phyloP scores from a whole-genome alignment of 2,113 vertebrate species.

The Dinomys branickii region DNA sequence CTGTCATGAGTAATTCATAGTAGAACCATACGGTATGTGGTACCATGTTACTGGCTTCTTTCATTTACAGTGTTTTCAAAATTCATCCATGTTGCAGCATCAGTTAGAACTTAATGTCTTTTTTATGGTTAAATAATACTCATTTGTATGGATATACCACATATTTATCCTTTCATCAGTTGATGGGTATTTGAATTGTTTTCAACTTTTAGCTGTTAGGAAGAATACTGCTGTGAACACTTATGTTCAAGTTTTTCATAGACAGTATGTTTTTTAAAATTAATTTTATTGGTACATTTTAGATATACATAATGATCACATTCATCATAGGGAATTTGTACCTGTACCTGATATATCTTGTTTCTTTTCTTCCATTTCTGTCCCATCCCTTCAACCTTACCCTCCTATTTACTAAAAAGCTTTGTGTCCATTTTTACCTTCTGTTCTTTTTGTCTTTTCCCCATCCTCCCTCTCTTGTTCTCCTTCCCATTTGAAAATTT shows the following conservation, averaged over 20 bases:
- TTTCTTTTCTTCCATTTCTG: neutral
- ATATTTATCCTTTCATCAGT: slow-evolving; percentile 1
- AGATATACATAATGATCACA: neutral
- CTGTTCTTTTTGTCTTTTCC: neutral
- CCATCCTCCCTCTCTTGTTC: neutral
- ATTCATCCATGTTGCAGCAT: neutral
- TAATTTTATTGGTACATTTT: neutral
- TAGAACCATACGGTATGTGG: neutral
- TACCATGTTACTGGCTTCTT: neutral
- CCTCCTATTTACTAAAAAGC: neutral
- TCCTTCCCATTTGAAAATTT: neutral
- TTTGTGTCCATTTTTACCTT: neutral
- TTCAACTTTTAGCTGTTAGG: neutral
- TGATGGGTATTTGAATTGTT: neutral
- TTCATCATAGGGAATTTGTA: neutral
- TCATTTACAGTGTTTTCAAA: slow-evolving; percentile 14
- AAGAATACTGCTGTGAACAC: slow-evolving; percentile 4
- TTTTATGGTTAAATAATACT: slow-evolving; percentile 26
- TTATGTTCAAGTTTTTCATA: slow-evolving; percentile 15
- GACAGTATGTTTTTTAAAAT: neutral
- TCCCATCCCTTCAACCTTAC: neutral
- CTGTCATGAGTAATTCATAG: neutral
- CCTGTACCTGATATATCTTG: neutral
- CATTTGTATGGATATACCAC: neutral
- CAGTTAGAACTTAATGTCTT: slow-evolving; percentile 7